Base-by-base conservation (phyloP, 1,140 invertebrate genomes). In the Drosophila sp. region DNA sequence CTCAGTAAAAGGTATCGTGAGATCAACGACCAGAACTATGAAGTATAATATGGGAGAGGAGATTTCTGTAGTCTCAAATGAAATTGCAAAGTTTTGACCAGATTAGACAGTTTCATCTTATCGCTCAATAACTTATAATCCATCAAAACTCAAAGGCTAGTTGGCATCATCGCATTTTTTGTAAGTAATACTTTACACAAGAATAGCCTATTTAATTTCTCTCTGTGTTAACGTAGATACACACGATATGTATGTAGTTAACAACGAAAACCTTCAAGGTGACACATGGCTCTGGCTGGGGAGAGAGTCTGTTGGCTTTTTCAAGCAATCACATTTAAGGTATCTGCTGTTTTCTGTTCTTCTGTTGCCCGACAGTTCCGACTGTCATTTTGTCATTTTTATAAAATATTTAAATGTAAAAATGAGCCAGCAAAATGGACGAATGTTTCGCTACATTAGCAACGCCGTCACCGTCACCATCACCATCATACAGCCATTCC, bases 371-470 rank as follows among this genome's bases (percentile, higher is more conserved):
- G 10, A 38, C 8, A 8, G 8, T 64, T 35, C 38, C 47, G 35
- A 58, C 38, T 63, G 64, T 74, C 69, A 65, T 72, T 79, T 66
- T 76, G 75, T 68, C 72, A 66, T 65, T 79, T 84, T 83, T 76
- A 84, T 84, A 83, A 83, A 84, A 84, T 84, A 84, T 84, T 84
- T 76, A 84, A 83, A 84, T 83, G 72, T 70, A 72, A 83, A 79
- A 83, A 65, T 83, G 72, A 83, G 71, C 76, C 58, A 40, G 58
- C 35, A 62, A 72, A 70, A 62, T 70, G 67, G 60, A 70, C 47
- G 58, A 70, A 66, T 72, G 72, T 74, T 60, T 63, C 72, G 72
- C 69, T 65, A 72, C 72, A 74, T 72, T 72, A 76, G 72, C 72
- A 66, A 44, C 44, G 58, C 38, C 54, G 50, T 54, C 29, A 30